A percentile compares a stretch with the other conserved stretches of the same genome.
Evolutionary conservation across 2,113 vertebrate genomes (phyloP).

Genomic region (Pelvicachromis taeniatus): DNA sequence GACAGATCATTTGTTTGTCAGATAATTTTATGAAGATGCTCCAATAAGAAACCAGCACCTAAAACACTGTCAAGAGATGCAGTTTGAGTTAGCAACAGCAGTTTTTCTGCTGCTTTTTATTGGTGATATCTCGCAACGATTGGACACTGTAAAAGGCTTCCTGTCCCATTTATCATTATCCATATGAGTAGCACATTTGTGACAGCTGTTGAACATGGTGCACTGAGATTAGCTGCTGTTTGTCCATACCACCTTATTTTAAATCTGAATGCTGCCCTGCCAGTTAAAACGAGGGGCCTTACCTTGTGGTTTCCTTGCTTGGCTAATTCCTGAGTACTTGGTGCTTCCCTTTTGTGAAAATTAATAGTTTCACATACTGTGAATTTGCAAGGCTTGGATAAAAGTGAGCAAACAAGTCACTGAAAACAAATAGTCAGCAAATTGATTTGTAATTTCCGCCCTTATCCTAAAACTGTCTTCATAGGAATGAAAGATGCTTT

Average conservation of each 20-base stretch:
- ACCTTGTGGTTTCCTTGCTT: neutral
- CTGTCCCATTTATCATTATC: neutral
- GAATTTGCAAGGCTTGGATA: neutral
- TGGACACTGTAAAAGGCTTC: neutral
- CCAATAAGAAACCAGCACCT: neutral
- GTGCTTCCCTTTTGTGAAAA: neutral
- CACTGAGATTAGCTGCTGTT: neutral
- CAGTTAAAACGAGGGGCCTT: neutral
- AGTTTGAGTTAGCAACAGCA: too few species aligned
- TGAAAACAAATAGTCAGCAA: neutral
- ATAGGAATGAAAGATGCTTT: neutral
- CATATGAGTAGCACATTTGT: neutral
- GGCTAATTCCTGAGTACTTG: neutral
- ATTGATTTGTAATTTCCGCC: neutral
- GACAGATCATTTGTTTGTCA: neutral
- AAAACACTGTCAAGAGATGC: neutral
- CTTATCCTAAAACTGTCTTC: neutral
- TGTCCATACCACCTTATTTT: neutral
- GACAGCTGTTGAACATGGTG: neutral
- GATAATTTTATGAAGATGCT: neutral
- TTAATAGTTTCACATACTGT: neutral
- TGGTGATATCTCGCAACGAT: neutral
- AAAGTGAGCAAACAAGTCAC: neutral
- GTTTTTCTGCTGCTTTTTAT: too few species aligned
- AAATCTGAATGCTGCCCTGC: neutral